Base-by-base conservation (phyloP, 2,888 invertebrate genomes). In the Drosophila silvestris region DNA sequence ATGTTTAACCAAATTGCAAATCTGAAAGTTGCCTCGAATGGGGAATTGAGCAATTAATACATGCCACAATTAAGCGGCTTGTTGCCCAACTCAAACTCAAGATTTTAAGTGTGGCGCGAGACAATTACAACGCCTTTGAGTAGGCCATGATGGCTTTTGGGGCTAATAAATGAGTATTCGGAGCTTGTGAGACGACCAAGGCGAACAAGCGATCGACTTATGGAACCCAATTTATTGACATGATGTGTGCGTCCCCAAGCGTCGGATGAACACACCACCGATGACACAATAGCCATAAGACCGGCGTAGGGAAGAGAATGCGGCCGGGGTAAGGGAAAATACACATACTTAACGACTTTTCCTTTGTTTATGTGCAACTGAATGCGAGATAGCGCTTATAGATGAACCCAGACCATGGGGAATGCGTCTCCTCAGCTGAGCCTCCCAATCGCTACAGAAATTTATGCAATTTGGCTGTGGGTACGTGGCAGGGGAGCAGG, bases 301-400 rank as follows among this genome's bases (percentile, higher is more conserved):
- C 19, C 35, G 39, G 19, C 14, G 12, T 7, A 10, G 10, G 33
- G 16, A 16, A 26, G 28, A 5, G n/a, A 19, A 0, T 14, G 41
- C 7, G 22, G 7, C 14, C 14, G 12, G 2, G n/a, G 41, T 16
- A 44, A 32, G 52, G 39, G 50, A 41, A 56, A 37, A 35, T 22
- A 56, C 77, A 79, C 70, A 82, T 81, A 83, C 84, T 82, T 82
- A 82, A 82, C 84, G 82, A 83, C 82, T 81, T 82, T 81, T 74
- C 71, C 65, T 76, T 82, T 83, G 82, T 82, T 82, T 82, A 83
- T 82, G 84, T 75, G 76, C 79, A 79, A 82, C 79, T 64, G 58
- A 69, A 81, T 72, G 82, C 65, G 69, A 79, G 81, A 82, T 82
- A 81, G 79, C 82, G 79, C 82, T 81, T 81, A 81, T 76, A 82